These are phyloP conservation scores for Lasiurus cinereus DNA, from an alignment of 2,113 vertebrate genomes.

Conservation along the genomic window DNA sequence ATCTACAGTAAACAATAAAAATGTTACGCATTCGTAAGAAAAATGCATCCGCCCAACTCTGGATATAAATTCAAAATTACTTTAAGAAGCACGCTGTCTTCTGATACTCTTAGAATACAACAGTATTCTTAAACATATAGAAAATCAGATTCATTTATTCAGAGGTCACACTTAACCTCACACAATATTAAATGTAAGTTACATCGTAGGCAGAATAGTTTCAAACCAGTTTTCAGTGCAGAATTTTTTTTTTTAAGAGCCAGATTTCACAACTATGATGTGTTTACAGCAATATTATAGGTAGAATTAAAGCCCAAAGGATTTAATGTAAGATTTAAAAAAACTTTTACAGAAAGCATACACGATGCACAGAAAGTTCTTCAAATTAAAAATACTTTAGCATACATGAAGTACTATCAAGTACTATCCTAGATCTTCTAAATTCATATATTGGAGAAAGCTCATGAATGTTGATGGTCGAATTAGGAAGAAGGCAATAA, in stretches of 20 bases:
- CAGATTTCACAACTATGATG: constrained; percentile 44
- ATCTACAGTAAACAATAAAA: constrained; percentile 41
- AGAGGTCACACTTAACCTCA: constrained; percentile 32
- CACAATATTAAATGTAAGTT: constrained; percentile 17
- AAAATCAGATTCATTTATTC: constrained; percentile 38
- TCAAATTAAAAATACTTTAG: constrained; percentile 65
- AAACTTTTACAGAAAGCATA: constrained; percentile 7
- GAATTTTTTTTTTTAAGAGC: not conserved
- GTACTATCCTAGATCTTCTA: not conserved
- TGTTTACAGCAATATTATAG: constrained; percentile 38
- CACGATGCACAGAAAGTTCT: constrained; percentile 2
- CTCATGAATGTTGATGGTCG: constrained; percentile 1
- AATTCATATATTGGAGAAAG: constrained; percentile 53
- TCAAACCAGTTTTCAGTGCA: constrained; percentile 49
- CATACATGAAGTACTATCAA: constrained; percentile 16
- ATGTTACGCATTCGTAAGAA: not conserved
- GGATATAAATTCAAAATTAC: constrained; percentile 4
- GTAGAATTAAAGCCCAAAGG: constrained; percentile 33
- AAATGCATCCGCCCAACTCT: not conserved
- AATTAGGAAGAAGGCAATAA: constrained; percentile 48
- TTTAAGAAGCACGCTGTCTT: constrained; percentile 41
- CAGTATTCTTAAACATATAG: constrained; percentile 24
- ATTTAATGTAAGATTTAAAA: constrained; percentile 57
- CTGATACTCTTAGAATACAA: not conserved
- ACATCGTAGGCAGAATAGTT: constrained; percentile 13